Conservation (phyloP, 2,113 vertebrate species). For the Strix aluco region DNA sequence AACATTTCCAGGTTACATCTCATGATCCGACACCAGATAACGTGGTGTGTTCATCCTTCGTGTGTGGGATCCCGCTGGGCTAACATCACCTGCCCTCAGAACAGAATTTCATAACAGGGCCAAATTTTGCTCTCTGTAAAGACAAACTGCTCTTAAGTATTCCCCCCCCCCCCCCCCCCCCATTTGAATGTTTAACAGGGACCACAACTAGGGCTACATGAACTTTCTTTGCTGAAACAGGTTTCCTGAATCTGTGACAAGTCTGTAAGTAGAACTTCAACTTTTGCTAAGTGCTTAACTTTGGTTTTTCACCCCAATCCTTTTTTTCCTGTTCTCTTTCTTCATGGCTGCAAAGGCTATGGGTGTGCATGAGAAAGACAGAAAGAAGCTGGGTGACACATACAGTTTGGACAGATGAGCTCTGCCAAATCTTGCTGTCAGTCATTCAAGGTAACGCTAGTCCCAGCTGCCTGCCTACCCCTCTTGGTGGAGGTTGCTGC, state of each 20-base stretch:
- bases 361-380: neutral
- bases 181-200: neutral
- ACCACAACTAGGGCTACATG: neutral
- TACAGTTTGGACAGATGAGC: neutral
- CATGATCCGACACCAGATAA: accelerated
- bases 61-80: neutral
- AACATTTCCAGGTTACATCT: neutral
- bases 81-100: neutral
- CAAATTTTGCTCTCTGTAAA: neutral
- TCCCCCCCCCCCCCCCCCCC: too few relatives aligned
- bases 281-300: neutral
- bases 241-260: neutral
- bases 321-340: neutral
- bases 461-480: neutral
- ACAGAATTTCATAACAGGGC: neutral
- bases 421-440: neutral
- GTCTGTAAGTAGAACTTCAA: neutral
- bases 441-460: neutral
- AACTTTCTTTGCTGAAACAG: neutral
- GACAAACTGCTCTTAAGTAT: neutral
- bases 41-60: accelerated
- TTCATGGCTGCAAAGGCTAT: neutral
- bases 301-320: neutral
- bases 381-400: neutral
- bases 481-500: neutral